These are phyloP conservation scores for Pampus argenteus DNA, from an alignment of 2,797 vertebrate species.

Conservation along the genomic window DNA sequence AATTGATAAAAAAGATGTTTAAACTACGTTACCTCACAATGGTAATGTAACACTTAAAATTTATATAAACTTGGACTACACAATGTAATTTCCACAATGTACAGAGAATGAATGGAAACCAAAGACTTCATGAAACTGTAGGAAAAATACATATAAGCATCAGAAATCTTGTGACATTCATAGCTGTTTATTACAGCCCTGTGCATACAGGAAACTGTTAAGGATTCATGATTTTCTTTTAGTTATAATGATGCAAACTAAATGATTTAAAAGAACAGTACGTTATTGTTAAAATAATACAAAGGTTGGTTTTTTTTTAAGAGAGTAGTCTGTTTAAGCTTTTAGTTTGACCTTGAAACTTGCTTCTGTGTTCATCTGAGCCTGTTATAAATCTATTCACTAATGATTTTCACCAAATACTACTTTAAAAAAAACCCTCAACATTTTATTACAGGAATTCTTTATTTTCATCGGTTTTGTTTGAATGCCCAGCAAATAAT, in stretches of 20 bases:
- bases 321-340: background rate
- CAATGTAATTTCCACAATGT: background rate
- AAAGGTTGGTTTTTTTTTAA: too few species aligned
- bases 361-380: background rate
- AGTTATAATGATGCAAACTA: background rate
- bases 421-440: background rate
- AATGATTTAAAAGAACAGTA: too few species aligned
- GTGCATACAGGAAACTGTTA: background rate
- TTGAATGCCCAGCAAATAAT: conserved; percentile 2
- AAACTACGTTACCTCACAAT: background rate
- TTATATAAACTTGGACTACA: background rate
- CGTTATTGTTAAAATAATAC: too few species aligned
- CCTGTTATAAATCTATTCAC: background rate
- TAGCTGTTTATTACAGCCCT: background rate
- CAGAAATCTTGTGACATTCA: background rate
- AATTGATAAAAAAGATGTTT: background rate
- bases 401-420: background rate
- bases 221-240: background rate
- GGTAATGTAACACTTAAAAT: background rate
- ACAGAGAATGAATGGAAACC: conserved; percentile 1
- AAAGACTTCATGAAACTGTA: background rate
- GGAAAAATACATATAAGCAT: background rate
- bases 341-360: background rate
- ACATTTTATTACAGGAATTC: background rate
- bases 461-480: conserved; percentile 17